Evolutionary conservation across 2,888 invertebrate species (phyloP), one percentile per base, ranked within the genome.

Genomic region (Microplitis deprimator): DNA sequence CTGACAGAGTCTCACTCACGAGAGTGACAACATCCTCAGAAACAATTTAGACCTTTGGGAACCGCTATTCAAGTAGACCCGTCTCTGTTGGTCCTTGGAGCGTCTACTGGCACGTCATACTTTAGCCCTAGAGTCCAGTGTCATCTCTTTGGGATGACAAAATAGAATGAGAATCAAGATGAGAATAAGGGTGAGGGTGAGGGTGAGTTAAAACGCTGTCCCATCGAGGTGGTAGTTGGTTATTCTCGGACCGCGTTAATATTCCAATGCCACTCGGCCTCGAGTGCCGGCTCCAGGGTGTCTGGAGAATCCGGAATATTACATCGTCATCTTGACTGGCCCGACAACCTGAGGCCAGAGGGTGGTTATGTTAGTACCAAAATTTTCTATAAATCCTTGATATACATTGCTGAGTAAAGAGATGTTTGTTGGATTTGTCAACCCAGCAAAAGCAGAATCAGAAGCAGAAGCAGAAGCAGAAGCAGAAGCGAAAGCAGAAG

Each of bases 1-100:
- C 29, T 29, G 29, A 29, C 29, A 29, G 29, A n/a, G 17, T 17
- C 41, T 17, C 64, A 29, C 40, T 16, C 41, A 62, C 64, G 62
- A 50, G 41, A 64, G 41, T 62, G 62, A 69, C 59, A 73, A 73
- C 73, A 73, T 73, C 73, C 64, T 73, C 41, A 62, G 73, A 73
- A 73, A 73, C 73, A 64, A 73, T 73, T 73, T 40, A 41, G n/a
- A 73, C 64, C 13, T 39, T 50, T 16, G 40, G 38, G 73, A 64
- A 39, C 41, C 38, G 73, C 39, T 20, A 62, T 64, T 73, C 64
- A 73, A 41, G 73, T 64, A 62, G 16, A n/a, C 16, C 62, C 17
- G 62, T 62, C 62, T 16, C 6, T n/a, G n/a, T 62, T 62, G 62
- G 16, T 62, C 17, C 62, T 3, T 59, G n/a, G 7, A 16, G n/a